A percentile compares a stretch with the other conserved stretches of the same genome.
phyloP scores from a whole-genome alignment of 2,113 vertebrate genomes.

The Maylandia zebra region DNA sequence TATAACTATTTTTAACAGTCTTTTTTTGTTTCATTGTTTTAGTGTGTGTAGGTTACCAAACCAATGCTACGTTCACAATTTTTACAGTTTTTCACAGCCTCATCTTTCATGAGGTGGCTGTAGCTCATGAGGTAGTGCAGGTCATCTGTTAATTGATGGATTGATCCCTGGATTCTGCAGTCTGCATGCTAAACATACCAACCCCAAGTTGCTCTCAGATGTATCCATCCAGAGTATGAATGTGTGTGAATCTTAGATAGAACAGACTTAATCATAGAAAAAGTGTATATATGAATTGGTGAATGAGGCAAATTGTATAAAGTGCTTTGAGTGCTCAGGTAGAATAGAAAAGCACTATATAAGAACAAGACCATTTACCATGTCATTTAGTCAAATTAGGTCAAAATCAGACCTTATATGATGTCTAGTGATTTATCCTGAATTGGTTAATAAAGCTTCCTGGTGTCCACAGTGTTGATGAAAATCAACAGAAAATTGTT shows the following conservation, averaged over 20 bases:
- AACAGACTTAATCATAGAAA: not conserved
- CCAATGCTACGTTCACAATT: not conserved
- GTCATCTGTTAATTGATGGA: not conserved
- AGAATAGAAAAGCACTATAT: not conserved
- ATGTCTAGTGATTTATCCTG: conserved; percentile 50
- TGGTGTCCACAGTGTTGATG: conserved; percentile 49
- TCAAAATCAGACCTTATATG: not conserved
- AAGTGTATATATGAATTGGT: not conserved
- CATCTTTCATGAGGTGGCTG: not conserved
- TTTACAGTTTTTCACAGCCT: not conserved
- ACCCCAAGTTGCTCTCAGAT: not conserved
- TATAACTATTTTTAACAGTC: not conserved
- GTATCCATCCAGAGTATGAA: not conserved
- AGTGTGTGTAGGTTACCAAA: not conserved
- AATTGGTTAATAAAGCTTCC: conserved; percentile 43
- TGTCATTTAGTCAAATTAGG: not conserved
- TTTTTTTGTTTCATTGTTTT: not conserved
- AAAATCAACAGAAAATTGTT: conserved; percentile 64
- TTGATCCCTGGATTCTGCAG: not conserved
- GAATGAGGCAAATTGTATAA: not conserved
- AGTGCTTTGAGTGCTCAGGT: not conserved
- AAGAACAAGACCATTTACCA: not conserved
- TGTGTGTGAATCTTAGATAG: not conserved
- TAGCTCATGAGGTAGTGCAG: not conserved
- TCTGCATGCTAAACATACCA: not conserved